phyloP scores from a whole-genome alignment of 2,888 invertebrate species.

The Nebria salina region DNA sequence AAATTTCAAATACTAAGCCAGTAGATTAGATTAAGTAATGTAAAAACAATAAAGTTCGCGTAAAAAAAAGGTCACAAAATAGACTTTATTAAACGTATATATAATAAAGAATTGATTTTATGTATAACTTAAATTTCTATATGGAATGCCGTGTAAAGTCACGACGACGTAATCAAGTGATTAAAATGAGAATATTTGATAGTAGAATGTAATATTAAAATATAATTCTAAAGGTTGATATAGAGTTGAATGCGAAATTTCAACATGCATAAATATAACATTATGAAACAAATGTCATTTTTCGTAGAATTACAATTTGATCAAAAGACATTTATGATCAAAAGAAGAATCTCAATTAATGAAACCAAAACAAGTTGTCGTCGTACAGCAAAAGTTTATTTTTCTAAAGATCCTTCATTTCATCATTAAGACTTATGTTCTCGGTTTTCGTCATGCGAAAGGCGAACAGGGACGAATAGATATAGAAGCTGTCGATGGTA shows the following conservation, averaged over 20 bases:
- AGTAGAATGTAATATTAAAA: no score
- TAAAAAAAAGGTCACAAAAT: no score
- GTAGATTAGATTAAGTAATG: no score
- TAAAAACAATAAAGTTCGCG: no score
- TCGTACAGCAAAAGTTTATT: constrained; percentile 25
- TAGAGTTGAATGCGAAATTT: background rate
- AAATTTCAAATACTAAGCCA: no score
- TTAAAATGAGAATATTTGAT: no score
- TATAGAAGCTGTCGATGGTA: background rate
- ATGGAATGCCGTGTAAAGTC: no score
- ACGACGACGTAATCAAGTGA: no score
- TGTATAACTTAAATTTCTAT: no score
- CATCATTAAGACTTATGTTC: constrained; percentile 43
- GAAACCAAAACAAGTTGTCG: constrained; percentile 34
- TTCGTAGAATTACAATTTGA: background rate
- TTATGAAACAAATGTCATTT: background rate
- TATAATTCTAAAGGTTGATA: background rate
- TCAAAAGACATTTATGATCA: constrained; percentile 17
- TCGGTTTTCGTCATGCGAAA: background rate
- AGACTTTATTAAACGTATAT: no score
- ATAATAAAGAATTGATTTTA: no score
- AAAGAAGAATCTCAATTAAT: constrained; percentile 40
- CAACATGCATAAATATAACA: no score
- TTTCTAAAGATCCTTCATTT: constrained; percentile 39
- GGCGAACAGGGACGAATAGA: constrained; percentile 6